Base-by-base conservation (phyloP, 2,888 invertebrate species). In the Drosophila rubida region DNA sequence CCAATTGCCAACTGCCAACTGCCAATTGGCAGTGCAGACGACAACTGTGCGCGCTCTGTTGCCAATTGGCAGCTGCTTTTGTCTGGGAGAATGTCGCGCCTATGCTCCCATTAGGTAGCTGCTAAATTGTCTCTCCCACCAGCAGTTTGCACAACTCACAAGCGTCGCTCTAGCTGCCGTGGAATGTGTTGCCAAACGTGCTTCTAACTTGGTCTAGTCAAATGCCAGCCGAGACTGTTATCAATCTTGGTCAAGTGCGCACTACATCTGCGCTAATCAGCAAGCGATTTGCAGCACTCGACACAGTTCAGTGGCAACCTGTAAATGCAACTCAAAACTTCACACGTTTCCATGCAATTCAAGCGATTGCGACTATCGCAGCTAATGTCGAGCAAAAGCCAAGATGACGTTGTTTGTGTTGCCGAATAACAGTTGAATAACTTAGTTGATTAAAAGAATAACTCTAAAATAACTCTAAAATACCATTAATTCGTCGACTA, bases 11-110 rank as follows among this genome's bases (percentile, higher is more conserved):
- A 57, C 32, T n/a, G 32, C 32, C 32, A n/a, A n/a, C 7, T 35
- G 35, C 35, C 23, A 23, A 23, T 23, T n/a, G n/a, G 19, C 3
- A 19, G 19, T 19, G 19, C 19, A 1, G 19, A 19, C 1, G 19
- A 19, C 19, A 19, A 19, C 19, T 19, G 19, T 19, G 19, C 19
- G 19, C 19, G 19, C 19, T 19, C 2, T 19, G n/a, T 35, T 61
- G 30, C 37, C 83, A 64, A 80, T 61, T 67, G 80, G 60, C 86
- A 83, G 80, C 77, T 86, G 80, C 74, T 61, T 81, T 87, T 83
- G 81, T 78, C 44, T 63, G 70, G 62, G 81, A 75, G 89, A 88
- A 82, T 82, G 82, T 88, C 85, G 87, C 82, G 89, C 89, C 89
- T 88, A 68, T 60, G 51, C 60, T 58, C 44, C n/a, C 39, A 74